Evolutionary conservation across 2,113 vertebrate genomes (phyloP).

Genomic region (Pelobates fuscus): DNA sequence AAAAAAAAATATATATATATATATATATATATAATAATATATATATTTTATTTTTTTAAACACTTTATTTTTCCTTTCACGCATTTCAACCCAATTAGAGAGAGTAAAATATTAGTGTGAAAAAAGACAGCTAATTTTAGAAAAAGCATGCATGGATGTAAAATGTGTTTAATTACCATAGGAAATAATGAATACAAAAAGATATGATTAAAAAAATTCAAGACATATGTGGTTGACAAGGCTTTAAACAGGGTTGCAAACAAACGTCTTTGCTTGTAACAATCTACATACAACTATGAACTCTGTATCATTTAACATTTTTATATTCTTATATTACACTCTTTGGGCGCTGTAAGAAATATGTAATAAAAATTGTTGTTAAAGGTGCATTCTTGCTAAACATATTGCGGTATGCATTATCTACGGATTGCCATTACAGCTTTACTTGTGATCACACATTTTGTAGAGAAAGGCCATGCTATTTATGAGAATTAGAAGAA

Average conservation of each 20-base stretch:
- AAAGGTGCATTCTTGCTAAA: background rate
- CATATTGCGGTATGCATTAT: background rate
- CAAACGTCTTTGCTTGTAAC: constrained; percentile 55
- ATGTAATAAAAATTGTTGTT: background rate
- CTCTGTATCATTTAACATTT: constrained; percentile 55
- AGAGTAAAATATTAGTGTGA: constrained; percentile 76
- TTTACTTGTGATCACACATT: background rate
- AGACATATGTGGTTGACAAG: constrained; percentile 68
- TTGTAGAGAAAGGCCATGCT: background rate
- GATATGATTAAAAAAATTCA: constrained; percentile 65
- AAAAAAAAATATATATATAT: constrained; percentile 64
- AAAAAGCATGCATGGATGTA: constrained; percentile 77
- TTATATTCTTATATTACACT: constrained; percentile 21
- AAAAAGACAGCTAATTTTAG: constrained; percentile 79
- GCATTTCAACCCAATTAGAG: constrained; percentile 81
- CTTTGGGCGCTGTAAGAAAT: background rate
- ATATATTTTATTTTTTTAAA: background rate
- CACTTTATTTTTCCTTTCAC: constrained; percentile 61
- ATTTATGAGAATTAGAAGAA: background rate
- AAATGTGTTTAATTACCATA: constrained; percentile 81
- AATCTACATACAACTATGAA: constrained; percentile 51
- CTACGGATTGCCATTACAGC: background rate
- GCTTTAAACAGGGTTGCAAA: constrained; percentile 62
- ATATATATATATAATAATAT: background rate
- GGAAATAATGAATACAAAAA: too few relatives aligned